Base-by-base conservation (phyloP, 2,797 vertebrate species). In the Myripristis murdjan region DNA sequence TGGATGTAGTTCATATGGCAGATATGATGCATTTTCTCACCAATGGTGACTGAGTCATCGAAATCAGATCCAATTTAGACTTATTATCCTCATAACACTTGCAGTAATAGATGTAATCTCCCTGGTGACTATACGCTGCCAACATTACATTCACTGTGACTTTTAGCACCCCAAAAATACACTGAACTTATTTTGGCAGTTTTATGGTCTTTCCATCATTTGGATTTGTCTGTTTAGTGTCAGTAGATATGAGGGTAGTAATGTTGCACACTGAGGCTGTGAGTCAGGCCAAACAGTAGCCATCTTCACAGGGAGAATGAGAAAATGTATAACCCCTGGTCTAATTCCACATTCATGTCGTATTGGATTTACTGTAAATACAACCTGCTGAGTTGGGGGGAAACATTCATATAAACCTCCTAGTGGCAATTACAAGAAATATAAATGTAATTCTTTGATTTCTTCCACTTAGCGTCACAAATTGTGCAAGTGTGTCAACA, bases 201-300 rank as follows among this genome's bases (percentile, higher is more conserved):
- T 82, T 82, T 59, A 85, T 82, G 22, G 68, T 31, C 26, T 0
- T 8, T 70, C 68, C 48, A 71, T 89, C 73, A 82, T 72, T 33
- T 47, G n/a, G n/a, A 64, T 76, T 70, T 62, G 66, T 81, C 59
- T 70, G 83, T 79, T 71, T 59, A 82, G 62, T 67, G 56, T 63
- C 72, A 73, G 62, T 73, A 41, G 33, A 37, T 47, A 58, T 75
- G 52, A 47, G 53, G 43, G 23, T 57, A 68, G 49, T 63, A 46
- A 68, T 65, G n/a, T 33, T 18, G 57, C 64, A 70, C 73, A 78
- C 26, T 18, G 55, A 55, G 64, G 9, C 47, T 63, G 26, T 58
- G 33, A 74, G 66, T 83, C 75, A 72, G 59, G 70, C 9, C 41
- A 6, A 79, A 68, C 48, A 46, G 47, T 58, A 73, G 81, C 53